Evolutionary conservation across 2,888 invertebrate genomes (phyloP).

Genomic region (Pristionchus exspectatus): DNA sequence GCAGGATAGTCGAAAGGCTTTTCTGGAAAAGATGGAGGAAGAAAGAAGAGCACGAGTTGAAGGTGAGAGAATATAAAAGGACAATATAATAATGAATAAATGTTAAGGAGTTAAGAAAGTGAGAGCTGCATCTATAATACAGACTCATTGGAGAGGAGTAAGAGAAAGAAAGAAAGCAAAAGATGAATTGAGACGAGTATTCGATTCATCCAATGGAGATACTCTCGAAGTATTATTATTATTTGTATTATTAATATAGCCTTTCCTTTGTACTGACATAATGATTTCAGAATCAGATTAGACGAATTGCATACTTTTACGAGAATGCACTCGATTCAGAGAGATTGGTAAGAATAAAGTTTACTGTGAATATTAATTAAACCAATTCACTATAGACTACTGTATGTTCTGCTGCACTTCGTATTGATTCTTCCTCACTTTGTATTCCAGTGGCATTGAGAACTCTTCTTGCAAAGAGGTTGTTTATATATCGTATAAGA

Average conservation of each 20-base stretch:
- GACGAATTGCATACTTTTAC: constrained; percentile 46
- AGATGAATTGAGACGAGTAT: constrained; percentile 29
- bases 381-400: constrained; percentile 7
- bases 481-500: background rate
- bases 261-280: background rate
- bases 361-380: background rate
- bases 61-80: background rate
- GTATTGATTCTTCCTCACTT: background rate
- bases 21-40: constrained; percentile 46
- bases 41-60: constrained; percentile 51
- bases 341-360: constrained; percentile 30
- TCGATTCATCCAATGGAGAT: constrained; percentile 22
- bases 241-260: background rate
- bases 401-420: constrained; percentile 34
- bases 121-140: constrained; percentile 9
- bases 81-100: background rate
- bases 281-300: constrained; percentile 14
- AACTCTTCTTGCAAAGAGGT: constrained; percentile 37
- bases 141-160: constrained; percentile 38
- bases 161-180: constrained; percentile 6
- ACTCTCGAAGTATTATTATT: constrained; percentile 23
- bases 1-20: constrained; percentile 53
- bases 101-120: constrained; percentile 33
- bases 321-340: constrained; percentile 12
- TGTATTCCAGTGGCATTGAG: background rate